phyloP scores from a whole-genome alignment of 2,888 invertebrate genomes.

The Chymomyza fuscimana region DNA sequence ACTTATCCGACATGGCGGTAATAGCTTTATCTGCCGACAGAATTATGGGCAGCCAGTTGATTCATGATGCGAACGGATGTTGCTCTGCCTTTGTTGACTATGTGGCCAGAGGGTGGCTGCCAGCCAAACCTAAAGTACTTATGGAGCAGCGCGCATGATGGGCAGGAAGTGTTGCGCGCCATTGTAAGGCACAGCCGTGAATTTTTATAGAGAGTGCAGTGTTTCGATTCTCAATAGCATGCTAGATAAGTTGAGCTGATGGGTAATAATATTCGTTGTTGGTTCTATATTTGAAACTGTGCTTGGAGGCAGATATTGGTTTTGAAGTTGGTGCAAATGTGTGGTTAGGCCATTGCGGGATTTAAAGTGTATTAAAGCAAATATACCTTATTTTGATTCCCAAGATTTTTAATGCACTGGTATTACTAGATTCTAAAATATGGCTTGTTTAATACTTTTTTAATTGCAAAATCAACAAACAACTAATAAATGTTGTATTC shows the following conservation, averaged over 20 bases:
- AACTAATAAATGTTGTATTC: too few species aligned
- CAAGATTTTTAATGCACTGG: too few species aligned
- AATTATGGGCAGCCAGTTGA: slow-evolving; percentile 77
- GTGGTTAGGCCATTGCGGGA: too few species aligned
- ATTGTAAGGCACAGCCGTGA: slow-evolving; percentile 44
- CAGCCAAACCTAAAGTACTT: slow-evolving; percentile 16
- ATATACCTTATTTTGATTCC: too few species aligned
- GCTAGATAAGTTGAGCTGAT: neutral
- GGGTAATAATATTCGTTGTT: neutral
- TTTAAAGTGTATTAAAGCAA: too few species aligned
- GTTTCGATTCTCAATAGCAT: slow-evolving; percentile 20
- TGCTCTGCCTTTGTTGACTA: slow-evolving; percentile 38
- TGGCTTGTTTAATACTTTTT: too few species aligned
- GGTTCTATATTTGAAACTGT: neutral
- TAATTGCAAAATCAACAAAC: too few species aligned
- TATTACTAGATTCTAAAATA: too few species aligned
- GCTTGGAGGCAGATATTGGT: neutral
- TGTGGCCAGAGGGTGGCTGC: slow-evolving; percentile 24
- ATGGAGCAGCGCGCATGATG: neutral
- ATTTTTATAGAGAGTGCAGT: slow-evolving; percentile 46
- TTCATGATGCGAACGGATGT: slow-evolving; percentile 69
- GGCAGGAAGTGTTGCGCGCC: slow-evolving; percentile 42
- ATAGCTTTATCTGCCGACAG: slow-evolving; percentile 79
- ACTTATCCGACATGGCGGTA: slow-evolving; percentile 72
- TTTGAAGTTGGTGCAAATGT: neutral